phyloP scores from a whole-genome alignment of 2,797 vertebrate genomes.

The Alauda arvensis region DNA sequence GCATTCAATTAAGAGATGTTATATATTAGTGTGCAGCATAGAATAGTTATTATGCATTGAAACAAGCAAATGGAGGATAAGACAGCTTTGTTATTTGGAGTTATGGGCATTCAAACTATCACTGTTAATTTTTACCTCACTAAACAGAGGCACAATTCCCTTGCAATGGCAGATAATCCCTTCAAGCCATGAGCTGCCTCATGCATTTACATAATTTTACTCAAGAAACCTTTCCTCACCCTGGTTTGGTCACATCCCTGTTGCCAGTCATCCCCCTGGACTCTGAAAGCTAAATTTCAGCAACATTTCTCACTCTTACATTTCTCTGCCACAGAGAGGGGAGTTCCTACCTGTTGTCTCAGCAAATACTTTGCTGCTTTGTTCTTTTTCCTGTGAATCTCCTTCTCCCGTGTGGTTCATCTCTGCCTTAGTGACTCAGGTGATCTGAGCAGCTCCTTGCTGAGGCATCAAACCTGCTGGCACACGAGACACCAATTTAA shows the following conservation, averaged over 20 bases:
- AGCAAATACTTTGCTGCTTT: neutral
- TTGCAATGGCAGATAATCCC: neutral
- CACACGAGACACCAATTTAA: neutral
- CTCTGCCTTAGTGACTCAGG: neutral
- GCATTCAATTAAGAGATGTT: neutral
- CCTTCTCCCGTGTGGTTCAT: neutral
- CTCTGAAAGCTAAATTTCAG: neutral
- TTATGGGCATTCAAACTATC: fast-evolving
- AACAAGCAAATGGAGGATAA: neutral
- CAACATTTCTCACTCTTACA: neutral
- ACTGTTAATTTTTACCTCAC: neutral
- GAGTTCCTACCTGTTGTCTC: neutral
- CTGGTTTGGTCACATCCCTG: neutral
- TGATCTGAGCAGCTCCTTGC: neutral
- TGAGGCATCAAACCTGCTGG: neutral
- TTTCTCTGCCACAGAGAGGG: neutral
- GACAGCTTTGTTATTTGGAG: neutral
- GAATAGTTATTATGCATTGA: neutral
- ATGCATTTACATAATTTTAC: neutral
- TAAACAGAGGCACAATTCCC: neutral
- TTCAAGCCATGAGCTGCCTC: neutral
- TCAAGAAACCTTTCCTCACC: neutral
- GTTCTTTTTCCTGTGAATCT: neutral
- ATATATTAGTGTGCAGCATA: fast-evolving
- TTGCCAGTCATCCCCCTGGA: neutral